phyloP scores from a whole-genome alignment of 2,797 vertebrate genomes.

The Eulemur albifrons region DNA sequence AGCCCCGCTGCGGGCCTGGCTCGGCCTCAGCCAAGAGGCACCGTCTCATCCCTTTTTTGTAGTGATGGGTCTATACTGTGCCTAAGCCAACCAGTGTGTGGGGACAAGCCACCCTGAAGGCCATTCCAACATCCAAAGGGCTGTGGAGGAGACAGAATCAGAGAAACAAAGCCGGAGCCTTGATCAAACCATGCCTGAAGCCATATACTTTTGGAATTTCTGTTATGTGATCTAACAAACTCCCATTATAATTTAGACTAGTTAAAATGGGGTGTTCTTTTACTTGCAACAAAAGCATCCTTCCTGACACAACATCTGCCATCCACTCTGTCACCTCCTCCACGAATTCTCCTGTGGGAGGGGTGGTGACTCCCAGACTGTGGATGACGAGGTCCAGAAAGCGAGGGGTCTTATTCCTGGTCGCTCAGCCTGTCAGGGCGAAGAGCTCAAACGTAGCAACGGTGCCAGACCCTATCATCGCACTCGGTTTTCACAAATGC shows the following conservation, averaged over 20 bases:
- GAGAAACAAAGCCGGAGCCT: background rate
- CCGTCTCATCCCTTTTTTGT: background rate
- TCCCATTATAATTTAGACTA: no score
- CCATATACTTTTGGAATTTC: background rate
- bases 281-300: background rate
- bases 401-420: no score
- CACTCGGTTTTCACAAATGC: fast-evolving
- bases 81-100: background rate
- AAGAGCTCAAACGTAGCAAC: background rate
- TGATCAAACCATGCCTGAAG: background rate
- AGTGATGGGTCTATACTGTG: background rate
- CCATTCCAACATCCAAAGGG: background rate
- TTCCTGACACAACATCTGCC: background rate
- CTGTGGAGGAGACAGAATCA: background rate
- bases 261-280: background rate
- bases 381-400: background rate
- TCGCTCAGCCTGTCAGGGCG: fast-evolving
- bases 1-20: background rate
- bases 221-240: background rate
- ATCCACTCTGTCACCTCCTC: background rate
- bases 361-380: no score
- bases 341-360: background rate
- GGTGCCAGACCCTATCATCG: no score
- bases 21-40: background rate
- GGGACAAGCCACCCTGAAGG: background rate